These are phyloP conservation scores for Syrrhaptes paradoxus DNA, from an alignment of 2,113 vertebrate genomes.

Conservation along the genomic window DNA sequence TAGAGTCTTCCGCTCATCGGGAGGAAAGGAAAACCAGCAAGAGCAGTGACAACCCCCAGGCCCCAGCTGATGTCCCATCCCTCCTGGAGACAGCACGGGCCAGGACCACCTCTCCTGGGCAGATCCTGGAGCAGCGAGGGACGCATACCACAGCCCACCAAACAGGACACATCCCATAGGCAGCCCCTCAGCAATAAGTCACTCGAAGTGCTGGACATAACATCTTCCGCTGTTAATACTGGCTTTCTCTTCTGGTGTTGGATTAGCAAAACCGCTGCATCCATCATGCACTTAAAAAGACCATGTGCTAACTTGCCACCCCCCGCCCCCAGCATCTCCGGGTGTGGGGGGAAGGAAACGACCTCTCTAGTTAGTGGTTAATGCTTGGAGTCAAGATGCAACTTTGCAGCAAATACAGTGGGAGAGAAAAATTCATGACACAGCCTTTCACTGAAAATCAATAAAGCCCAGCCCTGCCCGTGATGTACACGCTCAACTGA, in stretches of 20 bases:
- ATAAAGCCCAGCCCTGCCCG: conserved; percentile 54
- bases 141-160: background rate
- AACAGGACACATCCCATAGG: fast-evolving
- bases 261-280: conserved; percentile 20
- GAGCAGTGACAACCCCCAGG: background rate
- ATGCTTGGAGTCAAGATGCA: conserved; percentile 22
- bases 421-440: conserved; percentile 61
- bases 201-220: background rate
- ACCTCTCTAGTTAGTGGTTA: conserved; percentile 39
- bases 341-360: background rate
- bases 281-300: background rate
- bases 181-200: background rate
- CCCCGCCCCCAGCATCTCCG: background rate
- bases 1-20: background rate
- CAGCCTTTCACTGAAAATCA: conserved; percentile 66
- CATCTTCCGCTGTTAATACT: background rate
- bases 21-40: background rate
- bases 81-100: background rate
- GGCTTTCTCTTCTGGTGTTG: background rate
- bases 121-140: background rate
- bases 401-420: conserved; percentile 45
- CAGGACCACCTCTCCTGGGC: background rate
- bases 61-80: background rate
- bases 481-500: conserved; percentile 58
- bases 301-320: background rate